These are phyloP conservation scores for Centropus unirufus DNA, from an alignment of 2,113 vertebrate genomes.

Conservation along the genomic window DNA sequence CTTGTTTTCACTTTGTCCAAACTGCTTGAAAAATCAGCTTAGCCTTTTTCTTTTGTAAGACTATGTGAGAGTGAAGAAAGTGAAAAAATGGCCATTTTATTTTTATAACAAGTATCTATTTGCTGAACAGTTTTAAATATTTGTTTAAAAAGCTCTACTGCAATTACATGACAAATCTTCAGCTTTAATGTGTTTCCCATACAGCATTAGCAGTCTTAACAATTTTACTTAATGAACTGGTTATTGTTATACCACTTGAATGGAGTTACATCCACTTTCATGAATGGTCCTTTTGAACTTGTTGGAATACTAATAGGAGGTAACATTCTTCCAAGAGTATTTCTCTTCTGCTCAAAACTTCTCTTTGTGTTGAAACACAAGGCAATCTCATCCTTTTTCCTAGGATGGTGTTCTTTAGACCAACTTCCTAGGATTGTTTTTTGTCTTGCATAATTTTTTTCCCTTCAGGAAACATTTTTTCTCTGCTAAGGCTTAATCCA, in stretches of 20 bases:
- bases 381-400: neutral
- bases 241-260: neutral
- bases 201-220: neutral
- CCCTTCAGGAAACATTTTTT: neutral
- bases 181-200: neutral
- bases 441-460: neutral
- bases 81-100: neutral
- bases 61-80: neutral
- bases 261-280: neutral
- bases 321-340: neutral
- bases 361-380: neutral
- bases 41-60: neutral
- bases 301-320: neutral
- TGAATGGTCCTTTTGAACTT: neutral
- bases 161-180: neutral
- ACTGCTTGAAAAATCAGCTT: neutral
- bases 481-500: neutral
- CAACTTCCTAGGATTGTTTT: neutral
- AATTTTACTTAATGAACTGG: neutral
- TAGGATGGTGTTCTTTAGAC: neutral
- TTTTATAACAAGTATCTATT: neutral
- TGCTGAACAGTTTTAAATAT: neutral
- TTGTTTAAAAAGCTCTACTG: neutral
- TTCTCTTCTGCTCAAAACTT: neutral
- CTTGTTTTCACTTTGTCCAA: neutral